Conservation (phyloP, 2,113 vertebrate genomes). For the Prolemur simus region DNA sequence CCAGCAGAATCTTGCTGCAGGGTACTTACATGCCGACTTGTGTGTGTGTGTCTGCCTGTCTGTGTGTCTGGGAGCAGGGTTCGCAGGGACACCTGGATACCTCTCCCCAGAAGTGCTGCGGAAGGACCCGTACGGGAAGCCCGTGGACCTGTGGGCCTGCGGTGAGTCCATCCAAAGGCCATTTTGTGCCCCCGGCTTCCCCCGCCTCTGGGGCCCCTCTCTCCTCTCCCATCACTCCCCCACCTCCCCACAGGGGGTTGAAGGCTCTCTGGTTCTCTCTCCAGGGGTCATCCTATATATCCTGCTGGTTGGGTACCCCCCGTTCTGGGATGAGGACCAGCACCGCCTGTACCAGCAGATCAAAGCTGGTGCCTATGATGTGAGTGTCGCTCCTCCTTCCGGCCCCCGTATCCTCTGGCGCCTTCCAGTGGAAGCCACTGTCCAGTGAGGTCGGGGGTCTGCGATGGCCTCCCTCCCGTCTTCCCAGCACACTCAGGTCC, state of each 20-base stretch:
- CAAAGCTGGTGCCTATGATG: conserved; percentile 98
- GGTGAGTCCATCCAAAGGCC: conserved; percentile 84
- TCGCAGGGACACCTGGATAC: conserved; percentile 89
- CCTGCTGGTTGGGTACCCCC: conserved; percentile 96
- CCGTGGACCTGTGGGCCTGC: conserved; percentile 97
- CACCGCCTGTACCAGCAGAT: conserved; percentile 99
- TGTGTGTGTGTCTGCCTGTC: conserved; percentile 65
- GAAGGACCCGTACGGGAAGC: conserved; percentile 97
- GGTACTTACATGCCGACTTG: conserved; percentile 53
- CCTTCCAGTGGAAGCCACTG: neutral
- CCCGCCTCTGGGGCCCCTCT: neutral
- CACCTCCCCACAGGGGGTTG: neutral
- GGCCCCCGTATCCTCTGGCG: neutral
- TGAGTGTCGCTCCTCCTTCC: conserved; percentile 82
- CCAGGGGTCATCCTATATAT: conserved; percentile 98
- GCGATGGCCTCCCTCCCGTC: neutral
- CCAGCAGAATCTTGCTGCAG: conserved; percentile 25
- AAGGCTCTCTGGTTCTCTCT: conserved; percentile 43
- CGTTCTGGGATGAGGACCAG: conserved; percentile 99
- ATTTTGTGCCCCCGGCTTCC: accelerated
- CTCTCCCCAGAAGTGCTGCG: conserved; percentile 94
- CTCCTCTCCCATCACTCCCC: neutral
- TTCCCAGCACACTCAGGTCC: neutral
- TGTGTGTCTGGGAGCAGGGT: conserved; percentile 83
- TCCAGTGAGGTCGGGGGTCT: neutral